Conservation (phyloP, 2,797 vertebrate species). For the Podargus strigoides region DNA sequence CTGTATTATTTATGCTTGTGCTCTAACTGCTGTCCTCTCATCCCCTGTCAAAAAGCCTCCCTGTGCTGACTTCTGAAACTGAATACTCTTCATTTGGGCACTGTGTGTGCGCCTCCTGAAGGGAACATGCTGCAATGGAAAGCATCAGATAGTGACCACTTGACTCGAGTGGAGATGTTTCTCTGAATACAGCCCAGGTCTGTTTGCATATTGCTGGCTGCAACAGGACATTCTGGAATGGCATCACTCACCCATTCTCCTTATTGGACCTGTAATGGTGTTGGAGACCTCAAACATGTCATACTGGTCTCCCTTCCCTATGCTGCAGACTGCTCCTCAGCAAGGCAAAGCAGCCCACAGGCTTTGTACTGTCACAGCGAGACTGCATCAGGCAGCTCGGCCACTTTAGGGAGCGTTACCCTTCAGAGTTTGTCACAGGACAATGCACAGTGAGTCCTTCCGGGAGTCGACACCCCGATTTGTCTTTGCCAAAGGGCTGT, state of each 20-base stretch:
- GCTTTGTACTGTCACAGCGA: neutral
- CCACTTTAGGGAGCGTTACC: neutral
- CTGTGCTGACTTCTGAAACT: neutral
- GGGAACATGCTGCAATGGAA: neutral
- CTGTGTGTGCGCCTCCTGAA: neutral
- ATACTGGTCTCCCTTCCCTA: rapidly evolving
- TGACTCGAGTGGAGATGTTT: neutral
- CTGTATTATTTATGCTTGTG: neutral
- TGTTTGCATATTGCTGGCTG: neutral
- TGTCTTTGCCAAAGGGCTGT: neutral
- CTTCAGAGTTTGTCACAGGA: neutral
- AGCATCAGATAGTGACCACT: neutral
- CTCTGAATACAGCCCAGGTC: neutral
- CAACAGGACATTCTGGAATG: neutral
- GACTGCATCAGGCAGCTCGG: neutral
- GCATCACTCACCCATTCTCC: neutral
- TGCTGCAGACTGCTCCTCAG: neutral
- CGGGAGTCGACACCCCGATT: neutral
- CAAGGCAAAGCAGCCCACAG: neutral
- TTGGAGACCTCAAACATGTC: neutral
- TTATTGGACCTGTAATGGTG: rapidly evolving
- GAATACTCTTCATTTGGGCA: neutral
- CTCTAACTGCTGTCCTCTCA: neutral
- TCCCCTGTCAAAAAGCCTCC: neutral
- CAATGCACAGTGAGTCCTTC: neutral